Base-by-base conservation (phyloP, 2,113 vertebrate species). In the Electrona antarctica region DNA sequence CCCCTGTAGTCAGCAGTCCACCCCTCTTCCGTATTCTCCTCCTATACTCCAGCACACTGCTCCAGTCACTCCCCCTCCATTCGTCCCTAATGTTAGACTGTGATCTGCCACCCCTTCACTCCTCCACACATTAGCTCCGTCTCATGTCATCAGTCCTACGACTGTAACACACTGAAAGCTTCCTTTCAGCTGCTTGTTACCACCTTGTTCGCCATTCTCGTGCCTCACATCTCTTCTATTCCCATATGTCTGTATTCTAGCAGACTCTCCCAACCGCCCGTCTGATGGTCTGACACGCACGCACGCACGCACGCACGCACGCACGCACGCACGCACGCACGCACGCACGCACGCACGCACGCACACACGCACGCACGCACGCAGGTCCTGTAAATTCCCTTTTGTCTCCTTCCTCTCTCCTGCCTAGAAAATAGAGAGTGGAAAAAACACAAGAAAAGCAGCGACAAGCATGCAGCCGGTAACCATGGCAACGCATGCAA, bases 401-500 rank as follows among this genome's bases (percentile, higher is more conserved):
- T 67, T 47, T 47, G 0, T 71, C 72, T 66, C 71, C 69, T 29
- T 65, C 57, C 8, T 69, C 67, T 85, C 77, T 72, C 4, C 76
- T 49, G 46, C 45, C 10, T 54, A 33, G 14, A 45, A 59, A 58
- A 4, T 4, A 28, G 14, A 28, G 58, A 33, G 58, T 8, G 46
- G 28, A 61, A 10, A n/a, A 2, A 4, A 59, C 41, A 65, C 60
- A 78, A 85, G 74, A 46, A 69, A 79, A 67, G 33, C 67, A 65
- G 74, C 75, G 70, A 71, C 64, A 78, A 48, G 21, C 73, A 71
- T 78, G 81, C 77, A 64, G 83, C 80, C 62, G 50, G 90, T 91
- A 83, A 74, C 92, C 84, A 90, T 89, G 82, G 87, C 72, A 89
- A 91, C 77, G 33, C 67, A 76, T 77, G 89, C 82, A 85, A 89